Evolutionary conservation across 30 jellyfish, hydroid and myxozoan genomes (phyloP).

Genomic region (Haliclystus octoradiatus): DNA sequence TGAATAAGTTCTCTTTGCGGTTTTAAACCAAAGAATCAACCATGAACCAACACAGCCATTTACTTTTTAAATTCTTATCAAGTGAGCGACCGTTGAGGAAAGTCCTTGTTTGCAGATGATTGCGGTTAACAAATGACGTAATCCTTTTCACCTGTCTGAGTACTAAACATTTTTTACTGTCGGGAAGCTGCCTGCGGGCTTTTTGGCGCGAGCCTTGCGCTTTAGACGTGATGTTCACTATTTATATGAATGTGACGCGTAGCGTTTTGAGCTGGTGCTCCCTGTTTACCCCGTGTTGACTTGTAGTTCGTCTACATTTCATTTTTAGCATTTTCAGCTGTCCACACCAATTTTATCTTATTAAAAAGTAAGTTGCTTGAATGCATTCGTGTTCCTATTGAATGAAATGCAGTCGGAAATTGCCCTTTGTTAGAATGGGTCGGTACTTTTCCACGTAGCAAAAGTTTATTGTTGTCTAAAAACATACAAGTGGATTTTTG

Average conservation of each 20-base stretch:
- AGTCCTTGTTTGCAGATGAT: no score
- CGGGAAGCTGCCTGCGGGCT: conserved; percentile 1
- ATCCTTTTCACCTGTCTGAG: not conserved
- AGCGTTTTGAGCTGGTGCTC: not conserved
- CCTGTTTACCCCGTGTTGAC: not conserved
- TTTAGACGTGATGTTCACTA: not conserved
- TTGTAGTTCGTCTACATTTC: not conserved
- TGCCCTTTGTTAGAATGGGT: not conserved
- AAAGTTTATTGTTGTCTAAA: no score
- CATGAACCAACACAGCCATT: no score
- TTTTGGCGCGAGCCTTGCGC: not conserved
- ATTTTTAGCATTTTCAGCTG: not conserved
- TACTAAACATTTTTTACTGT: not conserved
- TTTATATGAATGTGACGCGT: no score
- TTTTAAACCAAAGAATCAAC: no score
- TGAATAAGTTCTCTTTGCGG: no score
- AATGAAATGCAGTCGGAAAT: not conserved
- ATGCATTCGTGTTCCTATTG: no score
- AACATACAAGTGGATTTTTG: no score
- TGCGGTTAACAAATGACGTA: no score
- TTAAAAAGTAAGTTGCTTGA: no score
- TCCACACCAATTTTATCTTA: not conserved
- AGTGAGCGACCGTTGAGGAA: no score
- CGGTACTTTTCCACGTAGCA: conserved; percentile 1
- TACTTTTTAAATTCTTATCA: no score